These are phyloP conservation scores for Drosophila subobscura DNA, from an alignment of 1,140 invertebrate species.

Conservation along the genomic window DNA sequence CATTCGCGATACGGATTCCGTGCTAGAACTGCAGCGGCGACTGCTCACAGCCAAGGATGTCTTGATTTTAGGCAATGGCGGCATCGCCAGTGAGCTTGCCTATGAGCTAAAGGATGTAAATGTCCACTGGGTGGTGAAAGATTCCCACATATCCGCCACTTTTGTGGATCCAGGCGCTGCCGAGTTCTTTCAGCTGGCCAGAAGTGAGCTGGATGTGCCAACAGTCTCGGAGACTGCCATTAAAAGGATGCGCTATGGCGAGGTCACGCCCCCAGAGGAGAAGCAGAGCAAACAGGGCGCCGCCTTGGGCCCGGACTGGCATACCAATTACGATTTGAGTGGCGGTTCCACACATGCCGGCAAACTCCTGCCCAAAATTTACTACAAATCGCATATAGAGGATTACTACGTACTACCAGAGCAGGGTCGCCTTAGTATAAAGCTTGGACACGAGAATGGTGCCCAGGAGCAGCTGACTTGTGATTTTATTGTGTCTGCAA, in stretches of 20 bases:
- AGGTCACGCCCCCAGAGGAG: conserved; percentile 58
- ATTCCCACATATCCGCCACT: conserved; percentile 95
- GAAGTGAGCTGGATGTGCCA: conserved; percentile 31
- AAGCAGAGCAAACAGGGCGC: conserved; percentile 86
- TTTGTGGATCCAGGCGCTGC: conserved; percentile 98
- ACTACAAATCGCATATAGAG: conserved; percentile 54
- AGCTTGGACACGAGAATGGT: conserved; percentile 50
- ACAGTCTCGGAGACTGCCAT: conserved; percentile 65
- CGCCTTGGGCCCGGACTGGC: conserved; percentile 98
- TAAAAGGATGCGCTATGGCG: conserved; percentile 90
- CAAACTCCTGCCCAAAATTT: conserved; percentile 42
- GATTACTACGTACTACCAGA: conserved; percentile 7
- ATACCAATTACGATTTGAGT: conserved; percentile 87
- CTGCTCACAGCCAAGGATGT: conserved; percentile 89
- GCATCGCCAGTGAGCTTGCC: conserved; percentile 98
- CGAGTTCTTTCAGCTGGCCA: conserved; percentile 90
- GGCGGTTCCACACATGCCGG: conserved; percentile 75
- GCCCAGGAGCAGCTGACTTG: conserved; percentile 84
- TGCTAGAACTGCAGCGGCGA: conserved; percentile 90
- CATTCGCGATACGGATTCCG: conserved; percentile 98
- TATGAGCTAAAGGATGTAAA: conserved; percentile 93
- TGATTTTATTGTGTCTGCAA: conserved; percentile 98
- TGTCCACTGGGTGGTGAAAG: conserved; percentile 96
- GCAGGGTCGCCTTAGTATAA: conserved; percentile 10
- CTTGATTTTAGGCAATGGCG: conserved; percentile 97